Evolutionary conservation across 2,888 invertebrate genomes (phyloP).

Genomic region (Iselma pallidipennis): DNA sequence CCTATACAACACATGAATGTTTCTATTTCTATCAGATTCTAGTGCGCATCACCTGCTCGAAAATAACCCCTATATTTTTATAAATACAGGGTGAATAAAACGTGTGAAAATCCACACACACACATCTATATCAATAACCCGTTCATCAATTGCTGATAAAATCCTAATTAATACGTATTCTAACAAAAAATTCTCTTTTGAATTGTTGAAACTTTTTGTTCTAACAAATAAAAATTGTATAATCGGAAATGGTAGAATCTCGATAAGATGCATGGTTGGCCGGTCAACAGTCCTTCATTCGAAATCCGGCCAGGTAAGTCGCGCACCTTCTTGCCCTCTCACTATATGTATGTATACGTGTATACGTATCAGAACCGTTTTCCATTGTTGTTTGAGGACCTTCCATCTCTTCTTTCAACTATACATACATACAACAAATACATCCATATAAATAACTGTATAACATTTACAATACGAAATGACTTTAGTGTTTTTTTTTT

Average conservation of each 20-base stretch:
- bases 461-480: not conserved
- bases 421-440: not conserved
- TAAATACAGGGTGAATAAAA: not conserved
- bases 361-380: not conserved
- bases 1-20: not conserved
- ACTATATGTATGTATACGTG: too few relatives aligned
- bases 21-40: not conserved
- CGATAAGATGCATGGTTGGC: slow-evolving; percentile 24
- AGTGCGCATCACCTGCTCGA: slow-evolving; percentile 2
- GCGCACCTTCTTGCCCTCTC: slow-evolving; percentile 10
- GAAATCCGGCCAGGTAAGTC: slow-evolving; percentile 39
- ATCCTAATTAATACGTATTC: too few relatives aligned
- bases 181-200: not conserved
- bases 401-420: not conserved
- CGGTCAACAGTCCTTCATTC: slow-evolving; percentile 35
- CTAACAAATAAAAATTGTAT: slow-evolving; percentile 7
- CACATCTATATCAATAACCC: not conserved
- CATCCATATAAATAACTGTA: not conserved
- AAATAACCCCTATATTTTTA: not conserved
- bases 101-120: not conserved
- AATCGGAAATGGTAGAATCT: not conserved
- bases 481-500: too few relatives aligned
- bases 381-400: slow-evolving; percentile 2
- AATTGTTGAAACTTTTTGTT: not conserved
- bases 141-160: not conserved